Base-by-base conservation (phyloP, 2,797 vertebrate species). In the Hapalemur alaotrensis region DNA sequence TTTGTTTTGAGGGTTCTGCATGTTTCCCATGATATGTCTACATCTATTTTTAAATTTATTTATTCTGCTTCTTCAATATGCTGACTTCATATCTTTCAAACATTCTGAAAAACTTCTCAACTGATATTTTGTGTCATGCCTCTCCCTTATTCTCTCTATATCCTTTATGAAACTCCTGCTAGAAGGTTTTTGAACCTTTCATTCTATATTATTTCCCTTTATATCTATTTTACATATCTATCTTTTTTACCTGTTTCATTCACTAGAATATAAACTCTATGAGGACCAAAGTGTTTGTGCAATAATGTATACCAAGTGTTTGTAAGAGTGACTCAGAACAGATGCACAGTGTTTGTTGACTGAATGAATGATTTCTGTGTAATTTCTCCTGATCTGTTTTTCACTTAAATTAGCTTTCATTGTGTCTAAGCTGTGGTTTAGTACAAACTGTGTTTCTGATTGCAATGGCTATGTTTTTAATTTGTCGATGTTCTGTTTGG, bases 341-440 rank as follows among this genome's bases (percentile, higher is more conserved):
- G 76, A 76, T 57, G 23, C 3, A 38, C 28, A 69, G 28, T 85
- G 70, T 72, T 67, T 76, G 43, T 69, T 76, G 13, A 93, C 65
- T 73, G n/a, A 88, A 76, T 92, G 82, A 95, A 18, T 91, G 59
- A 81, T 81, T 76, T 69, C n/a, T 75, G 13, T 41, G 28, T 80
- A 81, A 84, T 93, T 52, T 78, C 43, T 83, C 88, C 28, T 52
- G 54, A 30, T 57, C 46, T 76, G 0, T 72, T 89, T 96, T 89
- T 94, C 11, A 63, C 61, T 82, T 80, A 76, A 84, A 65, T 93
- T 38, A 78, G 48, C 76, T 92, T 96, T 85, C 63, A 52, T 57
- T 89, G 11, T 75, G 35, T 63, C 54, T 59, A 23, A 41, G 89
- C 41, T 91, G 35, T 67, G 52, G 22, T 69, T 76, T 89, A 96